phyloP scores from a whole-genome alignment of 2,888 invertebrate genomes.

The Lochmaea crataegi region DNA sequence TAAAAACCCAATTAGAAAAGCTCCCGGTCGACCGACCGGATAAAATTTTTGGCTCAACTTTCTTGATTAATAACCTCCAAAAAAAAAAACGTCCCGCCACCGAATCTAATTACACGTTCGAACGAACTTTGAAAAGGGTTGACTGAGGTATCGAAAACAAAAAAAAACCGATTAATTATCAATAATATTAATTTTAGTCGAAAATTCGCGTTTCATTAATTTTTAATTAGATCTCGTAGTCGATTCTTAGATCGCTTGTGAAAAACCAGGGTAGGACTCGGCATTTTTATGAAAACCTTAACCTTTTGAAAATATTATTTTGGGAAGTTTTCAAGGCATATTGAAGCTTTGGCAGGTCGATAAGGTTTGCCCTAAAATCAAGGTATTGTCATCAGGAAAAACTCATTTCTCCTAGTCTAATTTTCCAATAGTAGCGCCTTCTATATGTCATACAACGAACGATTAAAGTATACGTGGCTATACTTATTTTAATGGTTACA shows the following conservation, averaged over 20 bases:
- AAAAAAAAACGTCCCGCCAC: constrained; percentile 23
- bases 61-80: constrained; percentile 26
- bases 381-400: too few relatives aligned
- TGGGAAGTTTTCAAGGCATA: too few relatives aligned
- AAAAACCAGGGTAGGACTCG: neutral
- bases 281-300: neutral
- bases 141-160: constrained; percentile 37
- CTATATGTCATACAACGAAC: too few relatives aligned
- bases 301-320: too few relatives aligned
- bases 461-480: too few relatives aligned
- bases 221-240: constrained; percentile 41
- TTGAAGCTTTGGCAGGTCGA: too few relatives aligned
- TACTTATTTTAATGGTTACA: too few relatives aligned
- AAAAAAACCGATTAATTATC: constrained; percentile 44
- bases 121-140: constrained; percentile 38
- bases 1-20: constrained; percentile 35
- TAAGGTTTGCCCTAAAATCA: too few relatives aligned
- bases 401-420: too few relatives aligned
- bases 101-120: constrained; percentile 38
- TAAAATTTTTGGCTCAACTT: constrained; percentile 13
- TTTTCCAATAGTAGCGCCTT: too few relatives aligned
- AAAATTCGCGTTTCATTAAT: constrained; percentile 47
- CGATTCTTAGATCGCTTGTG: constrained; percentile 33
- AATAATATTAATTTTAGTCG: constrained; percentile 46
- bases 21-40: constrained; percentile 7